Evolutionary conservation across 2,888 invertebrate genomes (phyloP).

Genomic region (Galerucella calmariensis): DNA sequence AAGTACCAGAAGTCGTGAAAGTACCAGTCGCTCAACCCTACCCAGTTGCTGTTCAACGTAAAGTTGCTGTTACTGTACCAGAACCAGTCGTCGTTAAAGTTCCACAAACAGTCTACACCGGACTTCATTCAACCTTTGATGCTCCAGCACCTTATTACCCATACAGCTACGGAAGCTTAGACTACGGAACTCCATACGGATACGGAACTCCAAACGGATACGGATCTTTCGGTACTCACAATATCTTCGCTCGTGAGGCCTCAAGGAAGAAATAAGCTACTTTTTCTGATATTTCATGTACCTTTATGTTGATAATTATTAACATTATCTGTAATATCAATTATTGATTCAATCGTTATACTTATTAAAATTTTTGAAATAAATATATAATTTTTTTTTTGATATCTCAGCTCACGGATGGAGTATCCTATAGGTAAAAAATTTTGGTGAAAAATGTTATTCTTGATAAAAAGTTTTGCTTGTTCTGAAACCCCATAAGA

Average conservation of each 20-base stretch:
- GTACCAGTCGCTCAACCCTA: constrained; percentile 53
- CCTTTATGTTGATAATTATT: constrained; percentile 5
- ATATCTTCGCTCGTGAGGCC: neutral
- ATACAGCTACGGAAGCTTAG: constrained; percentile 1
- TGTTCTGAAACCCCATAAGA: too few relatives aligned
- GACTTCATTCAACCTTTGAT: constrained; percentile 1
- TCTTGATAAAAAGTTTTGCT: too few relatives aligned
- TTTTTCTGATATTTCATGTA: neutral
- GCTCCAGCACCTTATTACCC: neutral
- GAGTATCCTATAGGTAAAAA: too few relatives aligned
- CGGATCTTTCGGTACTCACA: neutral
- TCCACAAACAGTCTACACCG: constrained; percentile 43
- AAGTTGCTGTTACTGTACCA: constrained; percentile 52
- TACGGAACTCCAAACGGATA: neutral
- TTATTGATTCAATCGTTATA: neutral
- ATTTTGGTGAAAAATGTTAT: too few relatives aligned
- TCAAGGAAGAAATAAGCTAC: neutral
- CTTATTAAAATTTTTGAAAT: neutral
- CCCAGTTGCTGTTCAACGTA: constrained; percentile 45
- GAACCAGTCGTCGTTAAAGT: constrained; percentile 52
- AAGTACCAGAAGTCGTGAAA: constrained; percentile 51
- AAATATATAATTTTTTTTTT: neutral
- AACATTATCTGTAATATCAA: neutral
- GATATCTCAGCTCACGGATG: too few relatives aligned
- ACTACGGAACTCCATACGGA: neutral